Base-by-base conservation (phyloP, 2,113 vertebrate species). In the Pyxicephalus adspersus region DNA sequence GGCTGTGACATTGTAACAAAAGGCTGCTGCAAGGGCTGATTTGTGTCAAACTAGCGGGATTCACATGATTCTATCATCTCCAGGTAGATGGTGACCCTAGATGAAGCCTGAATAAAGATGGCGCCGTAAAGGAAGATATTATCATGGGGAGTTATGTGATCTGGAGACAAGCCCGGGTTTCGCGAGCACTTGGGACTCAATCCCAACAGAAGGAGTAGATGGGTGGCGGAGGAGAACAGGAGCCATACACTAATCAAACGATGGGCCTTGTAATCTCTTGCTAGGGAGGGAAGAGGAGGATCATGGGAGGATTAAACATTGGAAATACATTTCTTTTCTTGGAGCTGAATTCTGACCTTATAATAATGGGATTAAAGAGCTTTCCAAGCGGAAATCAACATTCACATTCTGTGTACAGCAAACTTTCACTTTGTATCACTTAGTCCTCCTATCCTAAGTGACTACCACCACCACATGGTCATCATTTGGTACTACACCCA, bases 291-390 rank as follows among this genome's bases (percentile, higher is more conserved):
- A 70, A 81, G 65, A 45, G 60, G 45, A 81, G 79, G 79, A 81
- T 81, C 70, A 72, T 63, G 78, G 67, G 78, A 80, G 78, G 78
- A 80, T 80, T 80, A 80, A 81, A 74, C 55, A 81, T 64, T 81
- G 79, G 79, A 81, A 81, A 81, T 81, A 81, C 79, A 81, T 81
- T 81, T 81, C 60, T 81, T 81, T 71, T 81, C 79, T 81, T 65
- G 60, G 79, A 81, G 60, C 68, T n/a, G 68, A 74, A 60, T 81
- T 81, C 73, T 81, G 79, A 81, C 79, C 79, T 81, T 81, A 74
- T 81, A 81, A 81, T 81, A 81, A 81, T 81, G 66, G 79, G 79
- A 81, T 81, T 81, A 81, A 65, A 81, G 79, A 81, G 79, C 79
- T 81, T 81, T 81, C 79, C 79, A 74, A 81, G 79, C 79, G 79